Conservation (phyloP, 2,113 vertebrate genomes). For the Nerophis lumbriciformis region DNA sequence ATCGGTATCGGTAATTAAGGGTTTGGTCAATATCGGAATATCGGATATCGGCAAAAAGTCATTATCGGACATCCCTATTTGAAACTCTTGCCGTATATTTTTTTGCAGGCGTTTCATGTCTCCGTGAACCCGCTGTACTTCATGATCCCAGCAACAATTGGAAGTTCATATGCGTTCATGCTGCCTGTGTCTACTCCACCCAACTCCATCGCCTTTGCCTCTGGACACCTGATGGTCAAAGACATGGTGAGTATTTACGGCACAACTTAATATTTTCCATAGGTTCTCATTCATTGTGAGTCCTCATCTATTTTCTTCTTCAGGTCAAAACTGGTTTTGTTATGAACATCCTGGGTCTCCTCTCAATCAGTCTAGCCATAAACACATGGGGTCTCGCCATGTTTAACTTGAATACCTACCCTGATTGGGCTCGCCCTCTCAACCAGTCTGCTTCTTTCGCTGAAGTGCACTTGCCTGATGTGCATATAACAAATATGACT, state of each 20-base stretch:
- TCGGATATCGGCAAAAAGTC: no score
- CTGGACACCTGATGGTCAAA: slow-evolving; percentile 91
- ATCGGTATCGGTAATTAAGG: no score
- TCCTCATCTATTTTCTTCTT: neutral
- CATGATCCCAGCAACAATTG: slow-evolving; percentile 90
- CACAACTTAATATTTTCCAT: no score
- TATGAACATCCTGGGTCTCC: slow-evolving; percentile 91
- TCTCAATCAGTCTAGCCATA: slow-evolving; percentile 86
- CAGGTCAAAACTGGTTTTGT: slow-evolving; percentile 89
- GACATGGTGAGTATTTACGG: slow-evolving; percentile 82
- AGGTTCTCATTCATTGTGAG: neutral
- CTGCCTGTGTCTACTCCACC: slow-evolving; percentile 93
- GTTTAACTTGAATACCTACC: slow-evolving; percentile 82
- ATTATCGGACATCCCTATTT: no score
- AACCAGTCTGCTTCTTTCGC: slow-evolving; percentile 64
- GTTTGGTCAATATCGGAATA: no score
- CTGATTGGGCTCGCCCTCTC: slow-evolving; percentile 81
- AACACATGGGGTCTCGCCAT: slow-evolving; percentile 91
- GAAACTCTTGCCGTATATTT: neutral
- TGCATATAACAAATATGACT: slow-evolving; percentile 66
- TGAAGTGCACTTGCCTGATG: slow-evolving; percentile 57
- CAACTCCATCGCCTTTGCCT: slow-evolving; percentile 96
- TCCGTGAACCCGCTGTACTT: slow-evolving; percentile 89
- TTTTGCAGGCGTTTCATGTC: slow-evolving; percentile 78
- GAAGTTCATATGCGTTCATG: slow-evolving; percentile 95